These are phyloP conservation scores for Acanthopagrus latus DNA, from an alignment of 2,797 vertebrate species.

Conservation along the genomic window DNA sequence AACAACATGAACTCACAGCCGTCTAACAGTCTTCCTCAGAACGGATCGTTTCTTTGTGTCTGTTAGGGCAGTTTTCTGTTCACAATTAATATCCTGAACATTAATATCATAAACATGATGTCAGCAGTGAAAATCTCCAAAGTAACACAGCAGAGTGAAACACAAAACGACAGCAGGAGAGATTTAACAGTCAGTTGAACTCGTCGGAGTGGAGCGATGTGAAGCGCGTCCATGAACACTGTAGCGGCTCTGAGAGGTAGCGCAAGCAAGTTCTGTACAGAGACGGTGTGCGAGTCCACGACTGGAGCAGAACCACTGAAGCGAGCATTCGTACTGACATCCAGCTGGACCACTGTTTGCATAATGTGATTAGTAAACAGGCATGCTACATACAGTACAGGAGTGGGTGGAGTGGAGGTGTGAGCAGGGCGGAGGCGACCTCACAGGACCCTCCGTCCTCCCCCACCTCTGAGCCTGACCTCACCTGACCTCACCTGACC, in stretches of 20 bases:
- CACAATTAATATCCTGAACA: constrained; percentile 25
- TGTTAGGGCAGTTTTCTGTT: constrained; percentile 1
- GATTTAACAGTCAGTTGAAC: constrained; percentile 63
- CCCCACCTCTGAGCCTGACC: neutral
- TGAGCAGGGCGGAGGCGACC: neutral
- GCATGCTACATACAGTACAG: constrained; percentile 75
- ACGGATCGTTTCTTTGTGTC: constrained; percentile 20
- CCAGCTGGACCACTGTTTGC: constrained; percentile 45
- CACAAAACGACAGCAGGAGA: constrained; percentile 25
- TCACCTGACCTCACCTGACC: neutral
- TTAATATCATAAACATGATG: neutral
- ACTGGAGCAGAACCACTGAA: constrained; percentile 20
- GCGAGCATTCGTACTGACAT: constrained; percentile 38
- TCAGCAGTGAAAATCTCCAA: neutral
- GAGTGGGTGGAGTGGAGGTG: constrained; percentile 16
- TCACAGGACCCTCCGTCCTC: too few species aligned
- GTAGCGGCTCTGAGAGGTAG: constrained; percentile 64
- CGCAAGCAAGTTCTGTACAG: constrained; percentile 45
- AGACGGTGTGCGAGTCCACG: constrained; percentile 8
- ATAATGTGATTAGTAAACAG: constrained; percentile 71
- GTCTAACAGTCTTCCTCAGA: neutral
- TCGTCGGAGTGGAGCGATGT: constrained; percentile 12
- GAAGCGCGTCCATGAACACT: constrained; percentile 38
- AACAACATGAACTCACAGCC: too few species aligned
- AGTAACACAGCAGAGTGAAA: constrained; percentile 18